Evolutionary conservation across 2,113 vertebrate species (phyloP), one percentile per base, ranked within the genome.

Genomic region (Ursus arctos): DNA sequence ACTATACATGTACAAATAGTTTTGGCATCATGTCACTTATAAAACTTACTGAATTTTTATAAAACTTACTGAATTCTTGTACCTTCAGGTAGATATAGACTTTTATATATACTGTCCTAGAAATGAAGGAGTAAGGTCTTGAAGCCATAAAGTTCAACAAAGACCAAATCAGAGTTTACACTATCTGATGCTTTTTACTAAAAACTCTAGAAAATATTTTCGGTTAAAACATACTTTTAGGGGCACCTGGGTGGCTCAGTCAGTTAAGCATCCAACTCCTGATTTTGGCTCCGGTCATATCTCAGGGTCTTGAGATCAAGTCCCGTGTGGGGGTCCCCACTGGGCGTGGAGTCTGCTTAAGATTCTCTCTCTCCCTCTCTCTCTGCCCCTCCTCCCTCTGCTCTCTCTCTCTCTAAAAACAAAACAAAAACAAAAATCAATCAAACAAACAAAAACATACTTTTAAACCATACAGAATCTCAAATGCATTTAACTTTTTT

Each of bases 131-230:
- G 61, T 26, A 51, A 59, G 6, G 4, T 83, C 5, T 43, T 63
- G 16, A 82, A 55, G 24, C 76, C 4, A 51, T 71, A 69, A 71
- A 79, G 18, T 19, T 95, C 3, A 80, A 51, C 74, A 59, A 26
- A 80, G 22, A 74, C 18, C 72, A 94, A 79, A 59, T 72, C 9
- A 83, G 82, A 74, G 7, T 85, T 85, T 94, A 79, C 13, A 47
- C 72, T 55, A 93, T 57, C 72, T 81, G 24, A 43, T 49, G 33
- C 4, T 90, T 84, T 92, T 33, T 81, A 86, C 4, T 59, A 93
- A 89, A 85, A 72, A 31, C 7, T 82, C 49, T 86, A 76, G 57
- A 76, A 77, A 86, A 51, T 49, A 72, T 77, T 92, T 97, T 89
- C 22, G 77, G 7, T 88, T 83, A 83, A 83, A 94, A 49, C 6